Percentiles rank a stretch among this genome's conserved stretches.
Evolutionary conservation across 2,888 invertebrate species (phyloP).

Genomic region (Apamea anceps): DNA sequence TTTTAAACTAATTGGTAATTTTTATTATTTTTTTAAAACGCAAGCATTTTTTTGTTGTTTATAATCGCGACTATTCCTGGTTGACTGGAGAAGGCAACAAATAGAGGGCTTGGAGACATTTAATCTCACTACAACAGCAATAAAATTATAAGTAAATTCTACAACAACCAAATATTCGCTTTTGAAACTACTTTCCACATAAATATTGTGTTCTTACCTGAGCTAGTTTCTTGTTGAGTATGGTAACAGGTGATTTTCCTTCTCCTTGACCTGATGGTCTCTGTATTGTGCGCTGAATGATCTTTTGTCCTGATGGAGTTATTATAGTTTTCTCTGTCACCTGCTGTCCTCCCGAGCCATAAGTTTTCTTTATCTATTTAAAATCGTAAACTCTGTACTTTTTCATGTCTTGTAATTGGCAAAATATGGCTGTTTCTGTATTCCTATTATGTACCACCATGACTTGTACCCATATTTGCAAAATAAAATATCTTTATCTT

Average conservation of each 20-base stretch:
- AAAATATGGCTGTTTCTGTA: no score
- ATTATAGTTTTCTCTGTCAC: constrained; percentile 89
- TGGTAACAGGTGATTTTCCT: constrained; percentile 84
- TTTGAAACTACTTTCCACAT: constrained; percentile 9
- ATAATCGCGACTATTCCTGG: constrained; percentile 7
- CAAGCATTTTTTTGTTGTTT: not conserved
- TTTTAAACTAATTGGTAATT: not conserved
- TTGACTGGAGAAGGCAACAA: constrained; percentile 55
- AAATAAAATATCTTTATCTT: no score
- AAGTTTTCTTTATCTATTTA: constrained; percentile 80
- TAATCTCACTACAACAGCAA: constrained; percentile 20
- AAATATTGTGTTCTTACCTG: constrained; percentile 73
- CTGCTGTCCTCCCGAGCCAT: constrained; percentile 81
- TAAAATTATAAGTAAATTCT: not conserved
- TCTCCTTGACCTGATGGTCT: constrained; percentile 75
- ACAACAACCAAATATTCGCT: constrained; percentile 14
- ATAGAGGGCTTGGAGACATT: constrained; percentile 42
- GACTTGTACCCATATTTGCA: no score
- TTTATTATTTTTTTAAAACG: not conserved
- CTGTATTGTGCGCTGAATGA: constrained; percentile 88
- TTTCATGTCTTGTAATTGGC: no score
- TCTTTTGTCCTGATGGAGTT: constrained; percentile 89
- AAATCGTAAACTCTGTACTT: not conserved
- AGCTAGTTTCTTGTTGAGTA: constrained; percentile 85
- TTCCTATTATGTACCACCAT: no score